Conservation (phyloP, 1,140 invertebrate genomes). For the Portunus trituberculatus region DNA sequence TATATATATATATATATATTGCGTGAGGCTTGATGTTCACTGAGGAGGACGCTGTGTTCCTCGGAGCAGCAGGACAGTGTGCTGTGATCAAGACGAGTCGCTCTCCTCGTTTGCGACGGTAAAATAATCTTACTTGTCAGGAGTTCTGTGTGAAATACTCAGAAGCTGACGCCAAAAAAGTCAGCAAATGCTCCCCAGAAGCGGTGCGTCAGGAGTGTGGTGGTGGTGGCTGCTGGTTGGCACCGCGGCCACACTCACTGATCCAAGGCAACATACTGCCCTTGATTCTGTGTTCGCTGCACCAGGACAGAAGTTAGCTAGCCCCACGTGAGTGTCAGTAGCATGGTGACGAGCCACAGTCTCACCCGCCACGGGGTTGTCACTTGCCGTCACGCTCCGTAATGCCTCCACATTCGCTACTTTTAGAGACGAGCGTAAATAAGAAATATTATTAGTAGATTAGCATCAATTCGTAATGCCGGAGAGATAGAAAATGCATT, state of each 20-base stretch:
- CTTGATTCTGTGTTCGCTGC: background rate
- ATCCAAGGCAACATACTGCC: background rate
- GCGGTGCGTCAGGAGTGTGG: no score
- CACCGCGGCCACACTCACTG: background rate
- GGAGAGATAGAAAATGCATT: no score
- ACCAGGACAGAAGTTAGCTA: background rate
- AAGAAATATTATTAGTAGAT: no score
- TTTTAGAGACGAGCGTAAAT: no score
- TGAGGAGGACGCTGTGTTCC: background rate
- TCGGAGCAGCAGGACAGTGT: background rate
- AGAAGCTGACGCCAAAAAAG: no score
- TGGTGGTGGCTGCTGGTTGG: background rate
- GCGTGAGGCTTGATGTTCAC: slow-evolving; percentile 25
- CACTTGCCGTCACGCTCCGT: background rate
- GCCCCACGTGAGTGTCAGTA: background rate
- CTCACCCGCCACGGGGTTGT: background rate
- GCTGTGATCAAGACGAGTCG: no score
- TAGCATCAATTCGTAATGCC: no score
- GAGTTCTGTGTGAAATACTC: no score
- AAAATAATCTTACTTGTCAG: no score
- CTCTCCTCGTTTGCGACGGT: no score
- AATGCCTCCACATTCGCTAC: no score
- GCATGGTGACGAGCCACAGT: background rate
- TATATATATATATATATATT: slow-evolving; percentile 75
- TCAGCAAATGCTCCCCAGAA: background rate